Evolutionary conservation across 2,888 invertebrate species (phyloP), one percentile per base, ranked within the genome.

Genomic region (Dusona sp.): DNA sequence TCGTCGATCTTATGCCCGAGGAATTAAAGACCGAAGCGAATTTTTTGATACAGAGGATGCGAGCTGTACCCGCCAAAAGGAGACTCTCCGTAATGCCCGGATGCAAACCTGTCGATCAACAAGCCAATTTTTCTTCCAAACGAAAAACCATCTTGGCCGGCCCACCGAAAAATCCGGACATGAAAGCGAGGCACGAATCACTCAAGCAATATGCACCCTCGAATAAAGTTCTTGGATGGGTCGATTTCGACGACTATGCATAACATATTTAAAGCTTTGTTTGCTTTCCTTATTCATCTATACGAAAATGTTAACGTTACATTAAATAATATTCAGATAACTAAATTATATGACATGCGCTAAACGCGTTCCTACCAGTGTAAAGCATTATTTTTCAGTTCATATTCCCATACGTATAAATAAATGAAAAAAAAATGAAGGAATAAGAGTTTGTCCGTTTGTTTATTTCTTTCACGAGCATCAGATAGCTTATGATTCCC

Each of bases 11-110:
- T 86, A 94, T 95, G 94, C 91, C 94, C 0, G 91, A 90, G 1
- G 92, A 94, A 13, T 92, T 95, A 91, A 95, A 94, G 83, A 91
- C 92, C 3, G 93, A 94, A 72, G 94, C 94, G 54, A 92, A 94
- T 3, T 93, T 93, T 88, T 91, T 95, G 3, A 94, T 95, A 89
- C 93, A 94, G 38, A 92, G 94, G 82, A 95, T 95, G 95, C 90
- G 94, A 0, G 93, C 93, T 1, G 94, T 95, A 87, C 95, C 95
- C 0, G 91, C 94, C 0, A 90, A 91, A 3, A 90, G 95, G 65
- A 91, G 95, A 79, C 92, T 95, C 90, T 94, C 95, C 2, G 94
- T 95, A 13, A 95, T 95, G 94, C 95, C 95, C 0, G 95, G 95
- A 0, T 93, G 91, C 83, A 93, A 93, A 65, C 90, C 93, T 0